Percentiles rank a stretch among this genome's conserved stretches.
phyloP scores from a whole-genome alignment of 2,888 invertebrate genomes.

The Congeria kusceri region DNA sequence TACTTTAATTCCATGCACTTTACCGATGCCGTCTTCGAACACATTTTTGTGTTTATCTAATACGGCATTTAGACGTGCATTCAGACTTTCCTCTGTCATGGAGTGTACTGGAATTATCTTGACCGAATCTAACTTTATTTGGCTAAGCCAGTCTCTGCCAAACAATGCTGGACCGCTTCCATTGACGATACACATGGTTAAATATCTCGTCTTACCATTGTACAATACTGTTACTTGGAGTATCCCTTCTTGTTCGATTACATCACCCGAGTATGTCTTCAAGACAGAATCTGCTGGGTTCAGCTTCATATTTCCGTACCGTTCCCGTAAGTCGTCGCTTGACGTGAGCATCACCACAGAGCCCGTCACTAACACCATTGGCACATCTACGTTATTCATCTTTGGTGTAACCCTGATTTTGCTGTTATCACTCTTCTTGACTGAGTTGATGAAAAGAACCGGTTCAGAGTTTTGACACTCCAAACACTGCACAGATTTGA shows the following conservation, averaged over 20 bases:
- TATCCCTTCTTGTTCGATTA: neutral
- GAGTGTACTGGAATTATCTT: constrained; percentile 5
- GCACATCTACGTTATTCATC: too few relatives aligned
- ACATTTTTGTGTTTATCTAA: constrained; percentile 8
- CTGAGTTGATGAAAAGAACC: too few relatives aligned
- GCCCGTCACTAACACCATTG: too few relatives aligned
- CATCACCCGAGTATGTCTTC: too few relatives aligned
- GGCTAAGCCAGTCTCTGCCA: constrained; percentile 35
- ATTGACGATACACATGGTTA: constrained; percentile 3
- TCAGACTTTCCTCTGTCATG: neutral
- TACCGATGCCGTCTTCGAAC: constrained; percentile 31
- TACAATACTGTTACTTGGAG: neutral
- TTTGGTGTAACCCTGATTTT: too few relatives aligned
- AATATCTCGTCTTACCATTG: neutral
- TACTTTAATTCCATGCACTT: constrained; percentile 40
- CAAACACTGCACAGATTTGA: too few relatives aligned
- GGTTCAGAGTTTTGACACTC: too few relatives aligned
- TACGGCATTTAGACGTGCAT: neutral
- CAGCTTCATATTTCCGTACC: too few relatives aligned
- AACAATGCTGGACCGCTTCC: constrained; percentile 27
- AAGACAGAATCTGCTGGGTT: too few relatives aligned
- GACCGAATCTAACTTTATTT: constrained; percentile 30
- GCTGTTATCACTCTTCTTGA: too few relatives aligned
- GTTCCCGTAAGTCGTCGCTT: too few relatives aligned
- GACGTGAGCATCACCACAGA: too few relatives aligned